Conservation (phyloP, 1,140 invertebrate genomes). For the Leguminivora glycinivorella region DNA sequence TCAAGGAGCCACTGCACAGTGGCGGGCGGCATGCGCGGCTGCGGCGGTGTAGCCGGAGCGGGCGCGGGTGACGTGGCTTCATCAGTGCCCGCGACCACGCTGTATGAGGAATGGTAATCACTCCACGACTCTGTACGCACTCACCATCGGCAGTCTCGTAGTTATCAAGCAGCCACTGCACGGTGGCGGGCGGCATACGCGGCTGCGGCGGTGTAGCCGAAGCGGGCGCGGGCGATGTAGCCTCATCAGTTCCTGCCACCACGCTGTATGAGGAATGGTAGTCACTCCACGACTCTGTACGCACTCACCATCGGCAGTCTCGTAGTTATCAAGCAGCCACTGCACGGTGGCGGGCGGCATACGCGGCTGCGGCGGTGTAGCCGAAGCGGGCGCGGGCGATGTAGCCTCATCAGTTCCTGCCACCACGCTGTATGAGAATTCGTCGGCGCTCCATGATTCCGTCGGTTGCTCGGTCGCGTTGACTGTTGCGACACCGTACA, state of each 20-base stretch:
- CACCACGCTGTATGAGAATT: constrained; percentile 45
- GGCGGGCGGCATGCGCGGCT: no score
- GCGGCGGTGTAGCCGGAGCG: no score
- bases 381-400: constrained; percentile 45
- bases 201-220: constrained; percentile 39
- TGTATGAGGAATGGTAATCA: constrained; percentile 40
- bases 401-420: constrained; percentile 48
- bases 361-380: constrained; percentile 46
- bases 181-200: constrained; percentile 73
- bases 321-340: constrained; percentile 99
- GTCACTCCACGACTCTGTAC: constrained; percentile 37
- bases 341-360: constrained; percentile 83
- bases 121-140: constrained; percentile 35
- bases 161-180: constrained; percentile 98
- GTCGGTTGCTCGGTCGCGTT: constrained; percentile 34
- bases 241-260: constrained; percentile 45
- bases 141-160: constrained; percentile 97
- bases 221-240: constrained; percentile 52
- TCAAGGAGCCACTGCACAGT: no score
- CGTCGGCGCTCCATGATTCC: constrained; percentile 39
- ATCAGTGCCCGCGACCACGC: no score
- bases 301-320: constrained; percentile 93
- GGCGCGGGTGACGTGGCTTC: no score
- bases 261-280: constrained; percentile 45
- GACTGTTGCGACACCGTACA: constrained; percentile 60